A percentile compares a stretch with the other conserved stretches of the same genome.
Evolutionary conservation across 2,113 vertebrate genomes (phyloP).

Genomic region (Cebus imitator): DNA sequence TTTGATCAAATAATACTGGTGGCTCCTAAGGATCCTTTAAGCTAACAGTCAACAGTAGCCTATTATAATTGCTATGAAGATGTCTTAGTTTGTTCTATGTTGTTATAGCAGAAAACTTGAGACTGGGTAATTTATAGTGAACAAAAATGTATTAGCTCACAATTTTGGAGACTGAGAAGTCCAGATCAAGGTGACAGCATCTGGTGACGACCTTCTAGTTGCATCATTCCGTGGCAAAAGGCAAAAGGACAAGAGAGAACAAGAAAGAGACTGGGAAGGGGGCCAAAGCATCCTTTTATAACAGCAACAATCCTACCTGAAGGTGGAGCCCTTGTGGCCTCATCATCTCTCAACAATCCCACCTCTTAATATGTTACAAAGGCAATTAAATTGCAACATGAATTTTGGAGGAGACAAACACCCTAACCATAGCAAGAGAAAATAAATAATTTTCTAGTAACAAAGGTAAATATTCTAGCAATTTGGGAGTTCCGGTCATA

Average conservation of each 20-base stretch:
- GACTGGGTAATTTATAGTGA: not conserved
- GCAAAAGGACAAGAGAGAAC: not conserved
- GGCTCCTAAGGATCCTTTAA: not conserved
- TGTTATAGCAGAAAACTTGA: not conserved
- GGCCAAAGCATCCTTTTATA: not conserved
- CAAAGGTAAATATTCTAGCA: not conserved
- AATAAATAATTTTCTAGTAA: conserved; percentile 5
- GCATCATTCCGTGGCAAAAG: not conserved
- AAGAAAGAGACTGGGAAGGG: not conserved
- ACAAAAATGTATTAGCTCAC: not conserved
- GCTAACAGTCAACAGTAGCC: not conserved
- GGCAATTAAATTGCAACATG: not conserved
- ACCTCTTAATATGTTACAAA: not conserved
- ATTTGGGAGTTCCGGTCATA: not conserved
- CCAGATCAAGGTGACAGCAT: not conserved
- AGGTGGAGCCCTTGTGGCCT: not conserved
- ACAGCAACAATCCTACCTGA: not conserved
- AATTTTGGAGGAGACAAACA: not conserved
- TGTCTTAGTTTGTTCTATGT: not conserved
- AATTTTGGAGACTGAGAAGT: not conserved
- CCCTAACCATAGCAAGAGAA: not conserved
- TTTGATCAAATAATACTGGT: not conserved
- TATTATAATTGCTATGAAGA: not conserved
- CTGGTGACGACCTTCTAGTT: not conserved
- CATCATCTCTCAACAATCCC: not conserved